Conservation (phyloP, 2,113 vertebrate genomes). For the Equus quagga region DNA sequence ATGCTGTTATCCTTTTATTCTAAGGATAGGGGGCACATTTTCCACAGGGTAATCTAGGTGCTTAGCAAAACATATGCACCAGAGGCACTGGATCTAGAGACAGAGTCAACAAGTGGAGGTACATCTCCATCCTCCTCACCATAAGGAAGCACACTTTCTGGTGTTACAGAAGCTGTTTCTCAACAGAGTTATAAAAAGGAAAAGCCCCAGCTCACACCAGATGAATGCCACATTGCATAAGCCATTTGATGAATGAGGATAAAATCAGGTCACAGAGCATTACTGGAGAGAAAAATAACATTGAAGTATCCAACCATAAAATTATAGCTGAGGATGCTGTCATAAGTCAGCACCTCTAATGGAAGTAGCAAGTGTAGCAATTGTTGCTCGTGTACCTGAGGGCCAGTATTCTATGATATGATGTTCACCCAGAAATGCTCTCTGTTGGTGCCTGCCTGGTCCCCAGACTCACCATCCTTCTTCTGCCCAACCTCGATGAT, state of each 20-base stretch:
- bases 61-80: neutral
- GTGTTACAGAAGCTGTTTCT: neutral
- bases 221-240: neutral
- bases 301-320: neutral
- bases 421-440: neutral
- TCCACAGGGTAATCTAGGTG: neutral
- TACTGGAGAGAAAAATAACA: conserved; percentile 24
- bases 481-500: neutral
- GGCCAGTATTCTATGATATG: neutral
- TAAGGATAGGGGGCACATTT: neutral
- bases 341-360: neutral
- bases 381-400: neutral
- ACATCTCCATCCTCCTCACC: neutral
- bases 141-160: neutral
- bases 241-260: neutral
- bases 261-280: conserved; percentile 60
- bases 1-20: neutral
- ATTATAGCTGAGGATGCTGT: neutral
- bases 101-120: neutral
- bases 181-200: neutral
- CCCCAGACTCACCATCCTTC: neutral
- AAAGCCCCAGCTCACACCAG: neutral
- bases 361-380: neutral
- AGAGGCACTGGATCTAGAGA: neutral
- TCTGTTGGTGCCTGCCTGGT: neutral